Conservation (phyloP, 2,113 vertebrate genomes). For the Mesitornis unicolor region DNA sequence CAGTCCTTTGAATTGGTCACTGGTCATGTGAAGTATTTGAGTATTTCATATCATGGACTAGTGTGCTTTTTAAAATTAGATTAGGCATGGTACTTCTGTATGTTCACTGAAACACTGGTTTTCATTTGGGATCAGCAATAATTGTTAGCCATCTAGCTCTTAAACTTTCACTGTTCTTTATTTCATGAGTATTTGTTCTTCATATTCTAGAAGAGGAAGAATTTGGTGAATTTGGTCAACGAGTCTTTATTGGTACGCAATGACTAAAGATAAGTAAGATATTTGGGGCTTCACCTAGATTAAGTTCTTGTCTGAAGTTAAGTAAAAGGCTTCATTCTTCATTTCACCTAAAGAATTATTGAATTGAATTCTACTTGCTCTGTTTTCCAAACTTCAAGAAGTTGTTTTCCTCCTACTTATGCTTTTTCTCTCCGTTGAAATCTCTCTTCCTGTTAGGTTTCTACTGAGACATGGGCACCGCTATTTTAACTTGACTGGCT, state of each 20-base stretch:
- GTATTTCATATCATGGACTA: neutral
- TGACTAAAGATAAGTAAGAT: conserved; percentile 16
- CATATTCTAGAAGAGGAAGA: conserved; percentile 84
- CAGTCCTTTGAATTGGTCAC: neutral
- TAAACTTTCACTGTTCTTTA: neutral
- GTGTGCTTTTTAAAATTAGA: neutral
- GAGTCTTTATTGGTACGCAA: conserved; percentile 84
- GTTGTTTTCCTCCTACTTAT: neutral
- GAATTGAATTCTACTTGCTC: neutral
- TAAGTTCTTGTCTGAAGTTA: neutral
- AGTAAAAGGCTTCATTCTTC: neutral
- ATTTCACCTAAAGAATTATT: neutral
- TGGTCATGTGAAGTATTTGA: neutral
- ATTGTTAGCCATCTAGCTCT: neutral
- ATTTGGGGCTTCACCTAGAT: neutral
- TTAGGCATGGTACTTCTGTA: neutral
- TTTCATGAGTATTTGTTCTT: neutral
- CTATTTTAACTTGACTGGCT: neutral
- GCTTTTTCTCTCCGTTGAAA: neutral
- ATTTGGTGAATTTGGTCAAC: conserved; percentile 78
- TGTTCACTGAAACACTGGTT: neutral
- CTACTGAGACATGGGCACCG: neutral
- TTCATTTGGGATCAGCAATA: neutral
- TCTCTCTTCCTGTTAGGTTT: neutral
- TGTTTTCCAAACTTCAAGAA: neutral